Base-by-base conservation (phyloP, 2,888 invertebrate genomes). In the Lingula anatina region DNA sequence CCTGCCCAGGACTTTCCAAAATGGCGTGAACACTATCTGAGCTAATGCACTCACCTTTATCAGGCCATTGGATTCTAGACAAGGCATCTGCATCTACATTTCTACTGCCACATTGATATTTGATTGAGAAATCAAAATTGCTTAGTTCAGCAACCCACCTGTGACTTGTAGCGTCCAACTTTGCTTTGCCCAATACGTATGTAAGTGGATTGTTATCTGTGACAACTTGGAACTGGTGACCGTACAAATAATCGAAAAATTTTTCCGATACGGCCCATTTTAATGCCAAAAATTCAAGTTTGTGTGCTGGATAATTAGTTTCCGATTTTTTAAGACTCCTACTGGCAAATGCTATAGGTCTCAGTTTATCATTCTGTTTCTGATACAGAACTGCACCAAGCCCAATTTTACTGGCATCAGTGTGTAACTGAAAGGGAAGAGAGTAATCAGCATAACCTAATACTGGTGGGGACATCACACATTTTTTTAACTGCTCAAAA, bases 381-480 rank as follows among this genome's bases (percentile, higher is more conserved):
- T 59, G 56, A 7, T 51, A 53, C 2, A 58, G 40, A 2, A 60
- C 60, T 15, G 47, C 55, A 1, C 60, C 55, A 12, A 58, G 51
- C 0, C 46, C 51, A 5, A 28, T 20, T 35, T 44, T 50, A 31
- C 53, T 51, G 1, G 53, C 56, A 54, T 60, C 60, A 15, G 49
- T 50, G 44, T 60, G 56, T 35, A 59, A n/a, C 1, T 48, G 49
- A 37, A 50, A 59, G 5, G 31, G 35, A 36, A 50, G 46, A 21
- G 46, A 41, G 38, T 45, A 36, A 20, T 51, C 31, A 15, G 59
- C 57, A 47, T 52, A 53, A 2, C 50, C 56, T 51, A 56, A 44
- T n/a, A 57, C 38, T 5, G 49, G 37, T 9, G 55, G 35, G 5
- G 46, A 37, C 2, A 37, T 44, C 9, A 56, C 24, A 18, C 9